Percentiles rank a stretch among this genome's conserved stretches.
Evolutionary conservation across 2,888 invertebrate species (phyloP).

Genomic region (Protonemura montana): DNA sequence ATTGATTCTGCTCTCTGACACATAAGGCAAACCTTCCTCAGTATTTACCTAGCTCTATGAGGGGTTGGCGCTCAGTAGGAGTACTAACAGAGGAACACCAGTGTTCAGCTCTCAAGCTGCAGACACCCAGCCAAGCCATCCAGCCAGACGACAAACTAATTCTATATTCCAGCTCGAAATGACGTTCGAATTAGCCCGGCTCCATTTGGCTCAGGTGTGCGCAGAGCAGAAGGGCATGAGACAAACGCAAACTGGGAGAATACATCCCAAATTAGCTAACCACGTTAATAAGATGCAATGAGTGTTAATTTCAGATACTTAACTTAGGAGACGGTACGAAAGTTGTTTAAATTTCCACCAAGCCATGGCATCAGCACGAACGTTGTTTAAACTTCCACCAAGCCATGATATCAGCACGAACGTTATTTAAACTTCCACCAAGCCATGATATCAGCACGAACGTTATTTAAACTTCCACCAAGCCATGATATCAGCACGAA

Average conservation of each 20-base stretch:
- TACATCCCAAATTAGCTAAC: not conserved
- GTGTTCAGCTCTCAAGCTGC: not conserved
- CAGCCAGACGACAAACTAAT: not conserved
- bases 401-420: too few species aligned
- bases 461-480: too few species aligned
- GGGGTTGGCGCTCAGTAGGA: not conserved
- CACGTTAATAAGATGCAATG: not conserved
- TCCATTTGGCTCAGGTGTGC: not conserved
- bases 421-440: too few species aligned
- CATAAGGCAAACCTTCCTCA: not conserved
- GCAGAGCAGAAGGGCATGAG: not conserved
- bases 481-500: too few species aligned
- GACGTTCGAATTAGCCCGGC: constrained; percentile 27
- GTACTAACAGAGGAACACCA: not conserved
- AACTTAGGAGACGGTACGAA: too few species aligned
- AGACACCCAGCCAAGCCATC: not conserved
- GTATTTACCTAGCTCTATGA: constrained; percentile 18
- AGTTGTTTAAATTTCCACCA: too few species aligned
- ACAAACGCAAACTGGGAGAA: not conserved
- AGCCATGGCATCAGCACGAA: too few species aligned
- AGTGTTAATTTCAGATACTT: not conserved
- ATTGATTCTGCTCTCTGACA: constrained; percentile 5
- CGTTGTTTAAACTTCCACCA: too few species aligned
- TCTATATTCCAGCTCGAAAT: not conserved
- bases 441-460: too few species aligned